Evolutionary conservation across 2,888 invertebrate genomes (phyloP), one percentile per base, ranked within the genome.

Genomic region (Parascotia fuliginaria): DNA sequence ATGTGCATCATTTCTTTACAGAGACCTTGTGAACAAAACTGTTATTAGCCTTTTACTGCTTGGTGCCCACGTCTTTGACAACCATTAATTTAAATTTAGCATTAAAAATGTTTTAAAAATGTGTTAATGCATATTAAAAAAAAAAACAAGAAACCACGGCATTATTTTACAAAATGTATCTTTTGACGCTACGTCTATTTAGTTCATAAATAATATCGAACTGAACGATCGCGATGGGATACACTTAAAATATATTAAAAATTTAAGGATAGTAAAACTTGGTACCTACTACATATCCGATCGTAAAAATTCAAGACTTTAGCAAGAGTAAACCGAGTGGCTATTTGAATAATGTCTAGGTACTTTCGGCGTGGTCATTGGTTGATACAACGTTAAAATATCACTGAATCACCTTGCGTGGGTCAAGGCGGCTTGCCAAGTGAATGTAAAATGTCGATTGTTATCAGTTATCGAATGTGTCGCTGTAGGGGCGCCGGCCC

Each of bases 321-420:
- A 60, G 42, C 45, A 56, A 50, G 39, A 65, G 37, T 50, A 40
- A 61, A 46, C 37, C 11, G 24, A 79, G 79, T 77, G 79, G 77
- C 67, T 65, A 75, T 62, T 75, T 77, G 77, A 78, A 79, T 77
- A 75, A 70, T 65, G 65, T 31, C 79, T 82, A 83, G 83, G 79
- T 75, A 86, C 88, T 89, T 89, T 89, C 89, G 74, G 81, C 75
- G 75, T 78, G 73, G 83, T 84, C 83, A 87, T 87, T 89, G 88
- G 88, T 72, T 76, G 84, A 81, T 83, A 82, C 73, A 72, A 65
- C 75, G 72, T 79, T 84, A 83, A 84, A 86, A 87, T 87, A 87
- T 84, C 83, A 88, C 86, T 86, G 82, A 87, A 84, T 87, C 85
- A 87, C 90, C 87, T 89, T 85, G 91, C 84, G 79, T 86, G 83